Evolutionary conservation across 2,113 vertebrate genomes (phyloP), one percentile per base, ranked within the genome.

Genomic region (Callithrix jacchus): DNA sequence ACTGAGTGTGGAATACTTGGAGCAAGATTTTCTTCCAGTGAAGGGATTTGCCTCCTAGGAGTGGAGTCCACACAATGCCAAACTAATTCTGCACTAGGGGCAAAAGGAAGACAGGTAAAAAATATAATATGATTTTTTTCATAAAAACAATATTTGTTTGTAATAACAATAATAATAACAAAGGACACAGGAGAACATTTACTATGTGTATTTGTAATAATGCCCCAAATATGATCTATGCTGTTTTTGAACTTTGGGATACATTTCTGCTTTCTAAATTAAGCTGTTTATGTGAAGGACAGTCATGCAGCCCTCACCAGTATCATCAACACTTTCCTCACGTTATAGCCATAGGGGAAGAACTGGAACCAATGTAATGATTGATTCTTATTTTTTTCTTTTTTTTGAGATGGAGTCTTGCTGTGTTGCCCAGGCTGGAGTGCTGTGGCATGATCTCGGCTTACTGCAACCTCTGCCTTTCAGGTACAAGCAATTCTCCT

Each of bases 21-120:
- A 96, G 91, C 16, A 80, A 95, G 47, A 93, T 76, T 95, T 94
- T 84, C 47, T 82, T 92, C 95, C 66, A 86, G 1, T 77, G 79
- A 86, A 93, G 42, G 66, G 52, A 95, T 96, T 92, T 94, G 2
- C n/a, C 35, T 85, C 42, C 73, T 66, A 92, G 70, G 47, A 74
- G 47, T 76, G 88, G 73, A 77, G n/a, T 90, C 40, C 56, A 68
- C 49, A 92, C 27, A 92, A 84, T 77, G 40, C 58, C 84, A 93
- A 90, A 73, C 52, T 93, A 95, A 85, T 88, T 87, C 77, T 86
- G 73, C 30, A 79, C 37, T 93, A 70, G 68, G 37, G 27, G 92
- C 52, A 94, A 58, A 90, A 94, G 74, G 42, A 42, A 95, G 47
- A 92, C 89, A 94, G 30, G 21, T 82, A 25, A 92, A 93, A 88